phyloP scores from a whole-genome alignment of 2,888 invertebrate genomes.

The Dryococelus australis region DNA sequence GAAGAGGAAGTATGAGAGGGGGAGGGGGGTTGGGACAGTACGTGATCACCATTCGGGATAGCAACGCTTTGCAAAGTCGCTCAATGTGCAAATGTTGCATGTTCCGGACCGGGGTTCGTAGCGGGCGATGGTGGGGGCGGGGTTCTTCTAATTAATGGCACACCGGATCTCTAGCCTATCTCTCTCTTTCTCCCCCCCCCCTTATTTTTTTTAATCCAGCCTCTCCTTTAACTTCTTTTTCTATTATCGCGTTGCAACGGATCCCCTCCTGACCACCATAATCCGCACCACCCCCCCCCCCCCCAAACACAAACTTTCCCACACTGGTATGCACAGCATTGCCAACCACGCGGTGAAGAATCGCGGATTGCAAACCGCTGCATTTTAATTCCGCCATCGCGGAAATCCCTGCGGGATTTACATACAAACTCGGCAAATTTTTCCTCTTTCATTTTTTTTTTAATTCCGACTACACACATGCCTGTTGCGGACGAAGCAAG shows the following conservation, averaged over 20 bases:
- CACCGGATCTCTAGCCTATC: slow-evolving; percentile 18
- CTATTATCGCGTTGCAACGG: neutral
- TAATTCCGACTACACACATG: neutral
- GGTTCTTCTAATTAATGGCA: slow-evolving; percentile 17
- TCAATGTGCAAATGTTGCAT: slow-evolving; percentile 34
- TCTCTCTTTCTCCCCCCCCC: neutral
- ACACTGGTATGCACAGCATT: neutral
- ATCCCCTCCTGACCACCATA: neutral
- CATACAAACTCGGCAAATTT: neutral
- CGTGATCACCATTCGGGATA: slow-evolving; percentile 32
- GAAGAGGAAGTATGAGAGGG: neutral
- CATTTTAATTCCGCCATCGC: neutral
- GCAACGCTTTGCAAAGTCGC: slow-evolving; percentile 21
- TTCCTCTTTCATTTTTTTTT: neutral
- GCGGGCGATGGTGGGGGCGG: neutral
- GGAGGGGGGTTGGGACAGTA: slow-evolving; percentile 19
- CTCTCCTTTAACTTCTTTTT: neutral
- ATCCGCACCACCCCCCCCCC: neutral
- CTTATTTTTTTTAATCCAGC: neutral
- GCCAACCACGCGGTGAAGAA: neutral
- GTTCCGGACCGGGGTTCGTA: neutral
- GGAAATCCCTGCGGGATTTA: neutral
- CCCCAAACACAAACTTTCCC: neutral
- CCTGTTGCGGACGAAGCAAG: neutral
- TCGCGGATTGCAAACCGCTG: slow-evolving; percentile 9